A percentile compares a stretch with the other conserved stretches of the same genome.
These are phyloP conservation scores for Drosophila gaucha DNA, from an alignment of 2,888 invertebrate genomes.

Conservation along the genomic window DNA sequence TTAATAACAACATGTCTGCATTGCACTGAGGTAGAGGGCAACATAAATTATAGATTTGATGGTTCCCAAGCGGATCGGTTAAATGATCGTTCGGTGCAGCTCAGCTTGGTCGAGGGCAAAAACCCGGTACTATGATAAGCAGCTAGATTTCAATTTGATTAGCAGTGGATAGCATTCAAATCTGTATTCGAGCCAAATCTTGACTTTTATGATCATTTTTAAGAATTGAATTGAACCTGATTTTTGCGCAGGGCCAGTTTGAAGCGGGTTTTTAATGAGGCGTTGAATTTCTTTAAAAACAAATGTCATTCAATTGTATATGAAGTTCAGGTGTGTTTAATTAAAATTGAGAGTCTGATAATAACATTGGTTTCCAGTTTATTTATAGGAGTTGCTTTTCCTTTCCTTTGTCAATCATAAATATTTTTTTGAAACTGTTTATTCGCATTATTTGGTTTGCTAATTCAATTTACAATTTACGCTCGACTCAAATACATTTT, in stretches of 20 bases:
- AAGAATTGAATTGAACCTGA: not conserved
- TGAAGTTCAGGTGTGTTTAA: not conserved
- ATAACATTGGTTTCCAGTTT: not conserved
- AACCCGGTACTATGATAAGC: slow-evolving; percentile 4
- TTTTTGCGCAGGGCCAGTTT: slow-evolving; percentile 5
- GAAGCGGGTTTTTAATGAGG: not conserved
- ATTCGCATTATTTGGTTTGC: not conserved
- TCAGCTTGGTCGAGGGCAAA: slow-evolving; percentile 33
- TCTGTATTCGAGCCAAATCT: no score
- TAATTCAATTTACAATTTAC: slow-evolving; percentile 45
- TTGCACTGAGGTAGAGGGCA: slow-evolving; percentile 17
- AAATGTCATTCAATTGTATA: not conserved
- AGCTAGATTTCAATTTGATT: not conserved
- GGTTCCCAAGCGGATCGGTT: slow-evolving; percentile 30
- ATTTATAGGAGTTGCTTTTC: not conserved
- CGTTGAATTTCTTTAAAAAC: not conserved
- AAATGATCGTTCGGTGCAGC: slow-evolving; percentile 13
- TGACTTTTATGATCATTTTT: no score
- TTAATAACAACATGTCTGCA: slow-evolving; percentile 34
- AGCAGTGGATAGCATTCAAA: not conserved
- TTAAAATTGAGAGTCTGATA: not conserved
- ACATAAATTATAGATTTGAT: slow-evolving; percentile 62
- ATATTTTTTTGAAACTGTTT: not conserved
- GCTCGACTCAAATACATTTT: no score
- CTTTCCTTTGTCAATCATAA: not conserved